These are phyloP conservation scores for Corythaeola cristata DNA, from an alignment of 2,113 vertebrate genomes.

Conservation along the genomic window DNA sequence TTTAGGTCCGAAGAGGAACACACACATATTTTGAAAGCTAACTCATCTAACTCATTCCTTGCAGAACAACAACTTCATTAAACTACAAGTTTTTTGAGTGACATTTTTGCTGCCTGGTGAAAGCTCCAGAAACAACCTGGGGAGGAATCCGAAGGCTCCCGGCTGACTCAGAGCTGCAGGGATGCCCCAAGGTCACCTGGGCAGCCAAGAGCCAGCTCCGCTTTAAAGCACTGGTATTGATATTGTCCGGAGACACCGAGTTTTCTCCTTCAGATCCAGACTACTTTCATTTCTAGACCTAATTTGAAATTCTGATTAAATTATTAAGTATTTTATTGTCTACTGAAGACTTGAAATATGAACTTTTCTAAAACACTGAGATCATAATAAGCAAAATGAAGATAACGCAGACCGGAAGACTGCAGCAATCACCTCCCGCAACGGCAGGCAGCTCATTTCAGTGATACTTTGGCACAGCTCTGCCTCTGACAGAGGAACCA, in stretches of 20 bases:
- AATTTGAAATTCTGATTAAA: not conserved
- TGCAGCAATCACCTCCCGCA: not conserved
- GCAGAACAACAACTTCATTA: not conserved
- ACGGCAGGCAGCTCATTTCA: not conserved
- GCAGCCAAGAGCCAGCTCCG: not conserved
- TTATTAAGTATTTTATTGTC: not conserved
- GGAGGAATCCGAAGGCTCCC: not conserved
- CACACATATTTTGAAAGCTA: not conserved
- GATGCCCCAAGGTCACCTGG: not conserved
- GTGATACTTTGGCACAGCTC: not conserved
- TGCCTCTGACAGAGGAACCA: not conserved
- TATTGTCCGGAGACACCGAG: not conserved
- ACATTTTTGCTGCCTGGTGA: not conserved
- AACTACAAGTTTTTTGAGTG: not conserved
- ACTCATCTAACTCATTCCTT: not conserved
- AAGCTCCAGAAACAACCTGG: not conserved
- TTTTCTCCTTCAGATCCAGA: not conserved
- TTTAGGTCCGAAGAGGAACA: not conserved
- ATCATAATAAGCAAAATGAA: not conserved
- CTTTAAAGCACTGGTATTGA: not conserved
- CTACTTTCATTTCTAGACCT: not conserved
- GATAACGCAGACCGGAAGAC: fast-evolving
- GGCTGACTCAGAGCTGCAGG: not conserved
- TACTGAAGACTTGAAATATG: not conserved
- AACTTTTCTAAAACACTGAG: not conserved